Base-by-base conservation (phyloP, 2,888 invertebrate genomes). In the Apocheima hispidaria region DNA sequence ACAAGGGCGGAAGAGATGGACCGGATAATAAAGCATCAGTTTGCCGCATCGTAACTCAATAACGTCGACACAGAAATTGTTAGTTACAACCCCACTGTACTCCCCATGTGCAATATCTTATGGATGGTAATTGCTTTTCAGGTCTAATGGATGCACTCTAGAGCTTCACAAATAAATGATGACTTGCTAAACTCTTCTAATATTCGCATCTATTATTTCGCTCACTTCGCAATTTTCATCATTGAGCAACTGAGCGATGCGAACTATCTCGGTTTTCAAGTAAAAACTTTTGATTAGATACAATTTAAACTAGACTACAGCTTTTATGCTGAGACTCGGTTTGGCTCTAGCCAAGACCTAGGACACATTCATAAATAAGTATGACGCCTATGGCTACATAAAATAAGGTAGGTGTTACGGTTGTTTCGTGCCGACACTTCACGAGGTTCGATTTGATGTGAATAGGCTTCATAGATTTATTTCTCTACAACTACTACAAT, bases 1-100 rank as follows among this genome's bases (percentile, higher is more conserved):
- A 90, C 90, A 88, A 89, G 89, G 86, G 87, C 90, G 90, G 90
- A 90, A 91, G 89, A 91, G 90, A 91, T 90, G 89, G 81, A 81
- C 85, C 82, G 79, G 89, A 90, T 90, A 87, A 88, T 91, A 91
- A 91, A 91, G 82, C 88, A 90, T 90, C 88, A 87, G 79, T 75
- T 77, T 69, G 83, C 77, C 78, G 83, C 80, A 70, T 84, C 88
- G 88, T 91, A 90, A 90, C 87, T 92, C 88, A 89, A 85, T 83
- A 82, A 77, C 79, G 85, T 73, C 79, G 90, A 90, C 88, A 82
- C 81, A 81, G 84, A 90, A 90, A 91, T 91, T 90, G 89, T 88
- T 85, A 81, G 86, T 85, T 87, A 80, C 82, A 77, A 75, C 78
- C 72, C 78, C 73, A 81, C 81, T 82, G 79, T 82, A 82, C 77